phyloP scores from a whole-genome alignment of 2,797 vertebrate species.

The Chelmon rostratus region DNA sequence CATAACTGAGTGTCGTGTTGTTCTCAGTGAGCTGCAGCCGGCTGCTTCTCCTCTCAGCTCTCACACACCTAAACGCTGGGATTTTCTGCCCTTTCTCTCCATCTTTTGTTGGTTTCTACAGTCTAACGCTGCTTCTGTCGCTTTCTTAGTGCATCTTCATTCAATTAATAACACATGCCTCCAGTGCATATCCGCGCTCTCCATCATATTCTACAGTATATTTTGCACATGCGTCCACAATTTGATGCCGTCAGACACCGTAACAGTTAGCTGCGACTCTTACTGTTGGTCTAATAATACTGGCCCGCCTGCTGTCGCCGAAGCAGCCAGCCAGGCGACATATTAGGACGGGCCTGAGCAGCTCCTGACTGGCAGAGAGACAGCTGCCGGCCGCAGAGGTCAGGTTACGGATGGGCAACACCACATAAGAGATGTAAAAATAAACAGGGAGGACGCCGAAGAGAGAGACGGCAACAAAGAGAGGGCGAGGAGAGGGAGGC shows the following conservation, averaged over 20 bases:
- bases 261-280: neutral
- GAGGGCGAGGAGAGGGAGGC: neutral
- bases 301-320: neutral
- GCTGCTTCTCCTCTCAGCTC: neutral
- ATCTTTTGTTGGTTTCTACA: neutral
- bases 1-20: too few relatives aligned
- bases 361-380: conserved; percentile 53
- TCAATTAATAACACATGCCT: neutral
- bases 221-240: neutral
- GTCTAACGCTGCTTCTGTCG: neutral
- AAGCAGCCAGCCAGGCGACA: conserved; percentile 54
- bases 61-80: neutral
- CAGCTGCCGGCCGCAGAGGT: conserved; percentile 50
- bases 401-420: conserved; percentile 46
- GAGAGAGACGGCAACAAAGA: conserved; percentile 6
- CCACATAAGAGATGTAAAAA: conserved; percentile 60
- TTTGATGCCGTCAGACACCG: neutral
- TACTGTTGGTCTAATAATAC: conserved; percentile 55
- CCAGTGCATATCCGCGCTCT: too few relatives aligned
- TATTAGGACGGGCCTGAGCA: conserved; percentile 42
- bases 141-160: neutral
- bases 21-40: neutral
- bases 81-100: neutral
- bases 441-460: conserved; percentile 57
- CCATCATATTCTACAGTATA: neutral